Evolutionary conservation across 2,113 vertebrate genomes (phyloP).

Genomic region (Pampusana beccarii): DNA sequence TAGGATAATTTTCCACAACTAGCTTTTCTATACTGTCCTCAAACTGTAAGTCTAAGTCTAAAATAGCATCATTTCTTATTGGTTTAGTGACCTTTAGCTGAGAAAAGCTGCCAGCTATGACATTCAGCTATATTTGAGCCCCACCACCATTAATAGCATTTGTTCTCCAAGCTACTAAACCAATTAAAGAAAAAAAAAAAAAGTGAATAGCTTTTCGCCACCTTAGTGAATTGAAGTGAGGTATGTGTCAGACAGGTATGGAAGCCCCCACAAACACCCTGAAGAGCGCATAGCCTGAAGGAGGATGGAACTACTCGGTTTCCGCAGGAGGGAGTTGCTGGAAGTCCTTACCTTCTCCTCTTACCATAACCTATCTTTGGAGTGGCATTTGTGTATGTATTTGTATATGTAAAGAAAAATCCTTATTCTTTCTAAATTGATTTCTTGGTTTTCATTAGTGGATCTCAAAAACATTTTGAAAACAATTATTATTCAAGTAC

Average conservation of each 20-base stretch:
- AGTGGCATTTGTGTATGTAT: neutral
- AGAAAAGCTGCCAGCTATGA: conserved; percentile 28
- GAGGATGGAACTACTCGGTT: neutral
- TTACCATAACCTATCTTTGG: conserved; percentile 29
- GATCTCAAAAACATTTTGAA: neutral
- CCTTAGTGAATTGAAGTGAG: neutral
- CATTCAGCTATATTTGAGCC: neutral
- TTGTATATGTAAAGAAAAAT: neutral
- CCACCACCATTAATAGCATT: neutral
- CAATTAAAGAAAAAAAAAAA: neutral
- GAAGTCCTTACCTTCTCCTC: neutral
- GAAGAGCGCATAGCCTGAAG: neutral
- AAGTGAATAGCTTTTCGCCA: neutral
- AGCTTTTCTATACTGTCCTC: neutral
- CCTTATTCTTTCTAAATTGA: neutral
- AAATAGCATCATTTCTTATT: conserved; percentile 14
- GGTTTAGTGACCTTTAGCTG: conserved; percentile 33
- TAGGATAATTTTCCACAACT: neutral
- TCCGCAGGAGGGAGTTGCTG: neutral
- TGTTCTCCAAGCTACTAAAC: conserved; percentile 2
- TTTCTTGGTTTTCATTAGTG: neutral
- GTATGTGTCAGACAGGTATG: neutral
- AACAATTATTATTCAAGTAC: neutral
- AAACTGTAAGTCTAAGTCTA: neutral
- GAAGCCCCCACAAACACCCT: neutral